These are phyloP conservation scores for Nannoperca australis DNA, from an alignment of 2,797 vertebrate genomes.

Conservation along the genomic window DNA sequence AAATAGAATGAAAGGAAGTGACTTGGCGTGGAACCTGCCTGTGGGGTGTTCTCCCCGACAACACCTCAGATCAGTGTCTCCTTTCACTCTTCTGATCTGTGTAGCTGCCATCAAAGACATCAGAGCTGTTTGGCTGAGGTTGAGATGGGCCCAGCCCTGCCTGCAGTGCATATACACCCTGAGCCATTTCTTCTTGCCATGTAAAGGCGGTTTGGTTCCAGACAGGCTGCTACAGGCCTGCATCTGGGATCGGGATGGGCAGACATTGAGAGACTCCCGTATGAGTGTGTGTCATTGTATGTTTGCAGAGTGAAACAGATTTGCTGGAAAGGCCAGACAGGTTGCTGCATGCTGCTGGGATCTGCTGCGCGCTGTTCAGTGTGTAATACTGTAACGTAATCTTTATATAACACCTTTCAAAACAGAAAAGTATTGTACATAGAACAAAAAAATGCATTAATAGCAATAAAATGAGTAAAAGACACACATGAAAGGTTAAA, in stretches of 20 bases:
- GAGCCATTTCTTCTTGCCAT: constrained; percentile 62
- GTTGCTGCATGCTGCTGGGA: constrained; percentile 56
- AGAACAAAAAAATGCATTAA: not conserved
- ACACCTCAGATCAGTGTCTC: constrained; percentile 68
- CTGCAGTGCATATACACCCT: constrained; percentile 59
- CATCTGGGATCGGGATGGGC: constrained; percentile 53
- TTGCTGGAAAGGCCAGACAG: constrained; percentile 51
- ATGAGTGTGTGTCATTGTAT: constrained; percentile 43
- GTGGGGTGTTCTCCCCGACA: constrained; percentile 55
- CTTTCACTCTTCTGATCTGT: constrained; percentile 70
- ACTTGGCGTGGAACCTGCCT: constrained; percentile 51
- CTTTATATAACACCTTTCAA: constrained; percentile 46
- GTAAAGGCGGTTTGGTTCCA: constrained; percentile 67
- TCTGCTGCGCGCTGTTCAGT: constrained; percentile 40
- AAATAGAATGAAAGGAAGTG: constrained; percentile 45
- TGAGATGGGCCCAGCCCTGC: constrained; percentile 66
- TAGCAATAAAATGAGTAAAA: not conserved
- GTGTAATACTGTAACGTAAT: constrained; percentile 54
- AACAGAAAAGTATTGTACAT: not conserved
- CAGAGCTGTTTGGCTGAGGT: constrained; percentile 58
- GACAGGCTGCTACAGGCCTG: constrained; percentile 77
- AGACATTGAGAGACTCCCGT: constrained; percentile 35
- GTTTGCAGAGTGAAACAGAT: constrained; percentile 63
- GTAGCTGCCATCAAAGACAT: constrained; percentile 69
- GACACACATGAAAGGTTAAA: not conserved